Evolutionary conservation across 2,888 invertebrate genomes (phyloP), one percentile per base, ranked within the genome.

Genomic region (Erebia epiphron): DNA sequence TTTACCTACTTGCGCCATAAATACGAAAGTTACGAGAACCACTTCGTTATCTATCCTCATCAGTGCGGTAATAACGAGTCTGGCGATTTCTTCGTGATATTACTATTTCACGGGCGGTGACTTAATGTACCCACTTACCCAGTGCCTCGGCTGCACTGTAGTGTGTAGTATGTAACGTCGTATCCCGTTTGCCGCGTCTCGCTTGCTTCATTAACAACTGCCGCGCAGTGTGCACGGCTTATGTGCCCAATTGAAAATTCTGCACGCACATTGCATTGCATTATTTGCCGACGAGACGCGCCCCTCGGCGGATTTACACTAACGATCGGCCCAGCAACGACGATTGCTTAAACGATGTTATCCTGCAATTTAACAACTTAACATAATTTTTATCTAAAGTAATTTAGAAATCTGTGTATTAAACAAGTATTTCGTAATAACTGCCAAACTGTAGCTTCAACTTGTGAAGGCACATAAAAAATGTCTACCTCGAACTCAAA

Each of bases 141-240:
- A 82, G 79, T 81, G 75, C 72, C 79, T 70, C 50, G 57, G 71
- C 74, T 70, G 80, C 79, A 78, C 52, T 69, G 50, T 69, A 43
- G n/a, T 18, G 52, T 8, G 9, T 52, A 14, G n/a, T 60, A n/a
- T n/a, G n/a, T 16, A 57, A 76, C 75, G 75, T 78, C 71, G 71
- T 68, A 74, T 82, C 80, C 80, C 79, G 81, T 82, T 79, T 79
- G 74, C 77, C 77, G 75, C 76, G 78, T 78, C 78, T 79, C 77
- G 82, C 73, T 78, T 76, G 82, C 82, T 82, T 90, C 85, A 89
- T 89, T 90, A 90, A 83, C 87, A 90, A 89, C 86, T 87, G 88
- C 75, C 75, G 76, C 83, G 82, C 78, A 78, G 82, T 82, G 85
- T 83, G 82, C 83, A 82, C 79, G 79, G 80, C 74, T 79, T 79